Evolutionary conservation across 2,888 invertebrate genomes (phyloP), one percentile per base, ranked within the genome.

Genomic region (Luperina testacea): DNA sequence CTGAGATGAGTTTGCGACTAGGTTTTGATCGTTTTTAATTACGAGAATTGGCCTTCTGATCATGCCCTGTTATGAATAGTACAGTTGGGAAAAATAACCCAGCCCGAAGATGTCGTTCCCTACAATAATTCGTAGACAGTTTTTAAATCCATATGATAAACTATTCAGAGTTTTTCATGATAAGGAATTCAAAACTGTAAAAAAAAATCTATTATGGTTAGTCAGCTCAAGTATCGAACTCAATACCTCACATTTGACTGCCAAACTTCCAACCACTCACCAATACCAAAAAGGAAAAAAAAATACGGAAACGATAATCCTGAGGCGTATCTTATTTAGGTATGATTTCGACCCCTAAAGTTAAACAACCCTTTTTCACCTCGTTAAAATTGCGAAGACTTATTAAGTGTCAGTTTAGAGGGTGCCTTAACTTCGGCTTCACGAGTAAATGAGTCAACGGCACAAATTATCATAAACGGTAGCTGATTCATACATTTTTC

Each of bases 351-450:
- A 78, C 78, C 86, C 87, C 72, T 57, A 32, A 81, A 80, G 83
- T 82, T 76, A 84, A 89, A 75, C 77, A 72, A 87, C 80, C 89
- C 88, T 79, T 87, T 79, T 75, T 59, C 77, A 71, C 80, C 88
- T 88, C 86, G 86, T 88, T 89, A 88, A 89, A 84, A 88, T 89
- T 89, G 88, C 80, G 86, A 88, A 88, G 89, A 88, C 88, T 88
- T 88, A 89, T 88, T 88, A 89, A 88, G 81, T 82, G 81, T 86
- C 81, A 86, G 89, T 83, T 79, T 78, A 75, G 73, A 42, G 81
- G 84, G 78, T 77, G 88, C 82, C 77, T 78, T 80, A 85, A 89
- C 81, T 88, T 88, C 65, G 86, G 83, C 70, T 78, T 78, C 79
- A 72, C 77, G 86, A 89, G 79, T 88, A 88, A 89, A 86, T 88